Evolutionary conservation across 2,113 vertebrate genomes (phyloP).

Genomic region (Aphyosemion australe): DNA sequence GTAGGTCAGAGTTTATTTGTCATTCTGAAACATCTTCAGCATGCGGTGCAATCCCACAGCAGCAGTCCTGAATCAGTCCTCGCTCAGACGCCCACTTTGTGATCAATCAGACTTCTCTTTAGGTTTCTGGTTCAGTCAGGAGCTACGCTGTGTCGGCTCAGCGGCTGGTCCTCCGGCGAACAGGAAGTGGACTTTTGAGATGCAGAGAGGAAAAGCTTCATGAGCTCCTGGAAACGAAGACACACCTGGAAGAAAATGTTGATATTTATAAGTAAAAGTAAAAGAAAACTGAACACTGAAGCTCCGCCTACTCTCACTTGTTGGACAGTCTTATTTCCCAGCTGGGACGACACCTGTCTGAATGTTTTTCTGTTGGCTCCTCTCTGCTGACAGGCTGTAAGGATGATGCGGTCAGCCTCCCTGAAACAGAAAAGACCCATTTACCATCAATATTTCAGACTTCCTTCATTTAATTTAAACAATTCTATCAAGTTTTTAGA

Average conservation of each 20-base stretch:
- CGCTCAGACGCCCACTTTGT: not conserved
- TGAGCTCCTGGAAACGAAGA: conserved; percentile 86
- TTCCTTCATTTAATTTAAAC: not conserved
- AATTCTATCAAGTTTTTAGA: not conserved
- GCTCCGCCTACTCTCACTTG: conserved; percentile 77
- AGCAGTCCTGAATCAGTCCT: not conserved
- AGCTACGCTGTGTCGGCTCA: conserved; percentile 73
- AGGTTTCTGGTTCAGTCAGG: conserved; percentile 62
- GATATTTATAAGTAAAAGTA: not conserved
- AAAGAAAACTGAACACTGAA: not conserved
- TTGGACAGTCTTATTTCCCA: conserved; percentile 85
- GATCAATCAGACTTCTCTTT: not conserved
- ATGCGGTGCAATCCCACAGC: not conserved
- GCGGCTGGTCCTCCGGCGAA: conserved; percentile 71
- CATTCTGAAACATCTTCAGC: not conserved
- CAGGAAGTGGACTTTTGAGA: conserved; percentile 79
- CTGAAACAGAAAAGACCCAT: conserved; percentile 66
- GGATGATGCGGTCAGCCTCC: conserved; percentile 89
- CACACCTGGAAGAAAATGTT: conserved; percentile 77
- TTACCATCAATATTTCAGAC: not conserved
- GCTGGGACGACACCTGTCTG: conserved; percentile 79
- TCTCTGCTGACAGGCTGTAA: conserved; percentile 87
- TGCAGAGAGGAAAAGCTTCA: conserved; percentile 86
- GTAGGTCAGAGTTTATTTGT: not conserved
- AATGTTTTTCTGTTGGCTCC: conserved; percentile 89